phyloP scores from a whole-genome alignment of 2,888 invertebrate genomes.

The Sepioteuthis lessoniana region DNA sequence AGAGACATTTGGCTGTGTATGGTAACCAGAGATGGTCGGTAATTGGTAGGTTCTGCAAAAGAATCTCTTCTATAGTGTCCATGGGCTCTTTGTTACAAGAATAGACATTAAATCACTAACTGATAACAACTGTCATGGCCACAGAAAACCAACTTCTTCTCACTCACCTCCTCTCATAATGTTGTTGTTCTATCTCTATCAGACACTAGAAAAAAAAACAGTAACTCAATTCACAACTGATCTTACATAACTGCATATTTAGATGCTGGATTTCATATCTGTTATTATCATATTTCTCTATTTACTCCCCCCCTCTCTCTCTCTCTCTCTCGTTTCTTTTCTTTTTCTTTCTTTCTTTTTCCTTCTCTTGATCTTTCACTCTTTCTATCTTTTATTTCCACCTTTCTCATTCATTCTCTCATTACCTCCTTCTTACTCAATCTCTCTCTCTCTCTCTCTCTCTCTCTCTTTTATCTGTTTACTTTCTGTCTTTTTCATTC shows the following conservation, averaged over 20 bases:
- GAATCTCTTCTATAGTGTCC: not conserved
- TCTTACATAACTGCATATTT: not conserved
- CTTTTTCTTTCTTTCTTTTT: no score
- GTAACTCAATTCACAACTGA: not conserved
- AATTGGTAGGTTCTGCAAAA: not conserved
- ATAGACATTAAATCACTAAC: not conserved
- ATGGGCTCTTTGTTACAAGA: not conserved
- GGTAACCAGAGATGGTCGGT: constrained; percentile 6
- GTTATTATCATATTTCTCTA: not conserved
- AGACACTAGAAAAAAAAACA: not conserved
- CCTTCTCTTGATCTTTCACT: no score
- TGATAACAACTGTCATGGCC: constrained; percentile 8
- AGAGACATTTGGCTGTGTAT: constrained; percentile 13
- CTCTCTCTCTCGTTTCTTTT: no score
- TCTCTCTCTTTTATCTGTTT: no score
- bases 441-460: not conserved
- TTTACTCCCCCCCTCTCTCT: no score
- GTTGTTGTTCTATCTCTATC: not conserved
- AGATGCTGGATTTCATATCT: not conserved
- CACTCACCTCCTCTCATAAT: not conserved
- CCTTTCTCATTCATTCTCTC: not conserved
- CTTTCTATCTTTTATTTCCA: no score
- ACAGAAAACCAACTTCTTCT: constrained; percentile 33
- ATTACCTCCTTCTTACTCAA: no score
- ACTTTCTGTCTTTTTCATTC: no score